A percentile compares a stretch with the other conserved stretches of the same genome.
phyloP scores from a whole-genome alignment of 2,797 vertebrate species.

The Notolepis coatsorum region DNA sequence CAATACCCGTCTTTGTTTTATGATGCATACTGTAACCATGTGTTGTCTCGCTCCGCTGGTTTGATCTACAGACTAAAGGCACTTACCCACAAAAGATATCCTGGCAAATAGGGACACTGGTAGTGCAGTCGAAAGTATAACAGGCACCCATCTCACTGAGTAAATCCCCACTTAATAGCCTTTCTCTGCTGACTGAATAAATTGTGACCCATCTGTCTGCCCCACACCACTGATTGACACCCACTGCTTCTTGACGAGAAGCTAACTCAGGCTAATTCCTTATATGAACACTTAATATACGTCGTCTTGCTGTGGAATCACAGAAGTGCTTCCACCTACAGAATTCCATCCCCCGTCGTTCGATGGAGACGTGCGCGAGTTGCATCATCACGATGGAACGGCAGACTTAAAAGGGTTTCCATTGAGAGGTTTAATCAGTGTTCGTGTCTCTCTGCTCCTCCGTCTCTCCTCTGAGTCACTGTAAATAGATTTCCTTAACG shows the following conservation, averaged over 20 bases:
- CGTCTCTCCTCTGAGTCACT: constrained; percentile 34
- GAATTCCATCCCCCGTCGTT: constrained; percentile 1
- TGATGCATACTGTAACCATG: constrained; percentile 32
- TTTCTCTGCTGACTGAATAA: too few relatives aligned
- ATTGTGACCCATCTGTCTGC: too few relatives aligned
- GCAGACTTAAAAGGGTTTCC: constrained; percentile 52
- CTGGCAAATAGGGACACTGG: too few relatives aligned
- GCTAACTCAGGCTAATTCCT: constrained; percentile 18
- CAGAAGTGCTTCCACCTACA: constrained; percentile 11
- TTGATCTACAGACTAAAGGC: constrained; percentile 30
- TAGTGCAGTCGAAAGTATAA: too few relatives aligned
- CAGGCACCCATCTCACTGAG: too few relatives aligned
- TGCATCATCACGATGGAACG: constrained; percentile 32
- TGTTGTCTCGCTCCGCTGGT: constrained; percentile 42
- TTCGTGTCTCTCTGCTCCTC: constrained; percentile 52
- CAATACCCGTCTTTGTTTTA: constrained; percentile 44
- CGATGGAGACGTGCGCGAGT: constrained; percentile 22
- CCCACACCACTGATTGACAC: constrained; percentile 53
- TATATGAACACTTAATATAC: constrained; percentile 7
- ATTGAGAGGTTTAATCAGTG: constrained; percentile 66
- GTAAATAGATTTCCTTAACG: constrained; percentile 79
- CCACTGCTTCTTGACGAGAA: constrained; percentile 44
- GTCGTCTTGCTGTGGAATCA: constrained; percentile 23
- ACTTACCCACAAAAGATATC: too few relatives aligned
- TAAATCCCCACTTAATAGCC: too few relatives aligned